These are phyloP conservation scores for Acanthosepion lycidas DNA, from an alignment of 2,888 invertebrate species.

Conservation along the genomic window DNA sequence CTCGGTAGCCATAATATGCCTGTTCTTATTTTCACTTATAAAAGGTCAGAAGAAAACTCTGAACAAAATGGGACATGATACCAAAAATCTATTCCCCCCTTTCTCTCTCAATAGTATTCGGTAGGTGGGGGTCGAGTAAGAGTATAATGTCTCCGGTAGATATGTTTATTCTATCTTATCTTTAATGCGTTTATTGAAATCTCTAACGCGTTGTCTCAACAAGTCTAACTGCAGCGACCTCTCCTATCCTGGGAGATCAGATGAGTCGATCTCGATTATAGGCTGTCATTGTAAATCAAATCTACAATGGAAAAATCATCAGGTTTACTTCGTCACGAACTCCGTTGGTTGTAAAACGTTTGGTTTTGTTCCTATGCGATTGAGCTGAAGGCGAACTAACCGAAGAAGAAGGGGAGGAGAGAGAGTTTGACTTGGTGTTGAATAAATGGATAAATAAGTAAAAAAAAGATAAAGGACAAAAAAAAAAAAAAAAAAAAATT, in stretches of 20 bases:
- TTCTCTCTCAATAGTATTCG: background rate
- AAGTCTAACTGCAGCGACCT: background rate
- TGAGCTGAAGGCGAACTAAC: background rate
- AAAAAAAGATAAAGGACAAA: too few relatives aligned
- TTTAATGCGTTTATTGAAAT: background rate
- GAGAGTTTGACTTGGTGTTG: too few relatives aligned
- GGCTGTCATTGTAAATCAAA: background rate
- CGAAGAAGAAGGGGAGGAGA: too few relatives aligned
- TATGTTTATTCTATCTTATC: background rate
- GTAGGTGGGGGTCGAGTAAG: background rate
- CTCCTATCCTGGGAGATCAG: background rate
- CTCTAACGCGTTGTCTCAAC: background rate
- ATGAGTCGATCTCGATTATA: background rate
- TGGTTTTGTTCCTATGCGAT: background rate
- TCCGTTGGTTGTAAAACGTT: background rate
- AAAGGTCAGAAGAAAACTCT: background rate
- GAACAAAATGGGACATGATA: background rate
- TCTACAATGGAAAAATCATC: background rate
- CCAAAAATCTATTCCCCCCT: background rate
- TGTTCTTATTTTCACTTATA: too few relatives aligned
- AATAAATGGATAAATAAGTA: too few relatives aligned
- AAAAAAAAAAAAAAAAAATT: too few relatives aligned
- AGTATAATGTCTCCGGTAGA: background rate
- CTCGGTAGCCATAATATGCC: too few relatives aligned
- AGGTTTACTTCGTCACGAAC: background rate